These are phyloP conservation scores for Morelia viridis DNA, from an alignment of 2,797 vertebrate genomes.

Conservation along the genomic window DNA sequence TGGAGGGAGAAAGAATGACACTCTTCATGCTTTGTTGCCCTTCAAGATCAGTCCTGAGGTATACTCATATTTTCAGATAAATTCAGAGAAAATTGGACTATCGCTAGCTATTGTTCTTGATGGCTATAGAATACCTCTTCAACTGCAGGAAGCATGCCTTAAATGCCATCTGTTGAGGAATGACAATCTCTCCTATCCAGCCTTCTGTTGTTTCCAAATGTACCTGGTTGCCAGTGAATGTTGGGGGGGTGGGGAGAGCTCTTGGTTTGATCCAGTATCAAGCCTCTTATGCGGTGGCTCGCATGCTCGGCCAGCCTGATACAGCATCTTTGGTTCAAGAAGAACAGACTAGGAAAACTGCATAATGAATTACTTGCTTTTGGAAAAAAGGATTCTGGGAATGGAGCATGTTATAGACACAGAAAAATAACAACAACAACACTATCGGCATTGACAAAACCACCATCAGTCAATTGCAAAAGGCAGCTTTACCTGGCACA, in stretches of 20 bases:
- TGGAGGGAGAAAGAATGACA: background rate
- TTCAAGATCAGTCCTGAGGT: background rate
- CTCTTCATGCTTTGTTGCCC: background rate
- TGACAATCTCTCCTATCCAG: background rate
- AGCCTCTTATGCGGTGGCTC: background rate
- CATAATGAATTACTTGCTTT: background rate
- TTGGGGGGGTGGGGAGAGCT: background rate
- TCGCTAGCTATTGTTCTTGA: background rate
- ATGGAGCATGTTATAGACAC: background rate
- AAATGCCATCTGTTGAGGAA: background rate
- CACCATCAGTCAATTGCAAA: background rate
- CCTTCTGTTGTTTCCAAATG: background rate
- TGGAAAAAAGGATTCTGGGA: background rate
- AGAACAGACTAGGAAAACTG: background rate
- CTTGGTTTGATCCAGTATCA: background rate
- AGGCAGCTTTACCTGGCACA: background rate
- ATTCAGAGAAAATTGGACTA: background rate
- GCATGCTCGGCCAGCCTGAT: background rate
- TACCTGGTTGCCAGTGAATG: background rate
- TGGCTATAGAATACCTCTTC: background rate
- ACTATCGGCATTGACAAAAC: background rate
- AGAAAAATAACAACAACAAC: background rate
- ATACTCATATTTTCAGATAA: background rate
- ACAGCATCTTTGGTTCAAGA: background rate
- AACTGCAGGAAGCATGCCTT: background rate